Percentiles rank a stretch among this genome's conserved stretches.
These are phyloP conservation scores for Hermaeophaga mercurialis DNA, from an alignment of 2,888 invertebrate species.

Conservation along the genomic window DNA sequence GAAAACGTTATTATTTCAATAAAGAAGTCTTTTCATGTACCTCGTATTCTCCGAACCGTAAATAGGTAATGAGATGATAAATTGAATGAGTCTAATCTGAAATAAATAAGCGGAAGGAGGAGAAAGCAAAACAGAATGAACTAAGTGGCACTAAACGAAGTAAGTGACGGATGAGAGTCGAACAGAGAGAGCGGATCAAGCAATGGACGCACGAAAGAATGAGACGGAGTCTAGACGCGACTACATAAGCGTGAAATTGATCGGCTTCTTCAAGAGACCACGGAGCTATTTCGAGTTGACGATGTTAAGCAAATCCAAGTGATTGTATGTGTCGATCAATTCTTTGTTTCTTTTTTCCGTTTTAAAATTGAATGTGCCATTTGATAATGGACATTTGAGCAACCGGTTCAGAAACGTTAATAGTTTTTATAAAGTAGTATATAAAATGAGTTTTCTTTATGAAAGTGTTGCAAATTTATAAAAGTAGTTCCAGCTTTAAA, in stretches of 20 bases:
- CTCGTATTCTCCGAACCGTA: constrained; percentile 35
- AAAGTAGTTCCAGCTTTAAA: too few species aligned
- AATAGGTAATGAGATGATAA: constrained; percentile 58
- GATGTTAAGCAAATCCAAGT: constrained; percentile 55
- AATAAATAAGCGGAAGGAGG: constrained; percentile 58
- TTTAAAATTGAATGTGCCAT: constrained; percentile 30
- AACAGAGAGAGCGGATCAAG: constrained; percentile 41
- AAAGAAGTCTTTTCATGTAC: constrained; percentile 15
- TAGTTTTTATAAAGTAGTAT: too few species aligned
- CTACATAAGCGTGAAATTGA: constrained; percentile 59
- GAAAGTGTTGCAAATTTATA: too few species aligned
- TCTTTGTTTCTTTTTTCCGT: constrained; percentile 42
- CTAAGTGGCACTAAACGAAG: constrained; percentile 57
- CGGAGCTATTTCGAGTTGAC: constrained; percentile 51
- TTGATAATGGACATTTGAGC: neutral
- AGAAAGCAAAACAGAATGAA: constrained; percentile 54
- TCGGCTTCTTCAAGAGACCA: constrained; percentile 49
- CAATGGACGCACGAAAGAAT: constrained; percentile 31
- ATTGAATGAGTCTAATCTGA: constrained; percentile 58
- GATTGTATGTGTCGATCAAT: constrained; percentile 47
- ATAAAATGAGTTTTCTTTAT: too few species aligned
- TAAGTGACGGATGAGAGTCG: constrained; percentile 55
- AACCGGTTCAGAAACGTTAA: too few species aligned
- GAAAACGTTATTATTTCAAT: constrained; percentile 9
- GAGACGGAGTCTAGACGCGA: constrained; percentile 45